Percentiles rank a stretch among this genome's conserved stretches.
Evolutionary conservation across 2,888 invertebrate species (phyloP).

Genomic region (Diogma glabrata): DNA sequence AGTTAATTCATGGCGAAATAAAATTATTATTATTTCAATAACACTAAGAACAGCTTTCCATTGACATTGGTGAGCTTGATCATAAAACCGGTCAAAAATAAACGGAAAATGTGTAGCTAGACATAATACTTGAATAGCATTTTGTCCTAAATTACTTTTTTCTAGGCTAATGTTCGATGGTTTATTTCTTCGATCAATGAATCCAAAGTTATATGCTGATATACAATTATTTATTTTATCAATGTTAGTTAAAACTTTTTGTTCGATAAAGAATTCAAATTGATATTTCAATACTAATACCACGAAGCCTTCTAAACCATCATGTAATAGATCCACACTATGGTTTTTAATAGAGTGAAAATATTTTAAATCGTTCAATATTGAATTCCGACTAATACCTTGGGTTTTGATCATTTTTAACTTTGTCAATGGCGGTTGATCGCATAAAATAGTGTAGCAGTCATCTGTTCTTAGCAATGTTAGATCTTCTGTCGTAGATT

Average conservation of each 20-base stretch:
- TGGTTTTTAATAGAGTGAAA: neutral
- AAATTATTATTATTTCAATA: neutral
- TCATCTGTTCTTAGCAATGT: neutral
- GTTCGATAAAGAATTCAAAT: conserved; percentile 2
- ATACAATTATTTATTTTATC: conserved; percentile 2
- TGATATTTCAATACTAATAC: conserved; percentile 4
- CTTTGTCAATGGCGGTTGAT: neutral
- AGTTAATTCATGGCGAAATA: conserved; percentile 1
- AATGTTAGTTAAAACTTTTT: neutral
- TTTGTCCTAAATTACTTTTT: conserved; percentile 4
- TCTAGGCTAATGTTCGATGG: neutral
- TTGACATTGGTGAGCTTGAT: neutral
- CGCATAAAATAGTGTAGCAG: neutral
- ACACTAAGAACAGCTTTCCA: conserved; percentile 1
- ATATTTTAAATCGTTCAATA: conserved; percentile 1
- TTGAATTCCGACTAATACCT: conserved; percentile 3
- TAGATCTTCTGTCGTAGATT: neutral
- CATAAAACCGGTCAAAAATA: neutral
- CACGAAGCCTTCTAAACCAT: neutral
- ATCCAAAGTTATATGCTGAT: conserved; percentile 3
- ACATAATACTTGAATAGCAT: neutral
- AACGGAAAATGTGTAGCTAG: neutral
- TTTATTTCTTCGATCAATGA: conserved; percentile 4
- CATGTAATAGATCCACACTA: conserved; percentile 4
- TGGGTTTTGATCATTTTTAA: neutral